phyloP scores from a whole-genome alignment of 2,797 vertebrate species.

The Bryconaethiops microstoma region DNA sequence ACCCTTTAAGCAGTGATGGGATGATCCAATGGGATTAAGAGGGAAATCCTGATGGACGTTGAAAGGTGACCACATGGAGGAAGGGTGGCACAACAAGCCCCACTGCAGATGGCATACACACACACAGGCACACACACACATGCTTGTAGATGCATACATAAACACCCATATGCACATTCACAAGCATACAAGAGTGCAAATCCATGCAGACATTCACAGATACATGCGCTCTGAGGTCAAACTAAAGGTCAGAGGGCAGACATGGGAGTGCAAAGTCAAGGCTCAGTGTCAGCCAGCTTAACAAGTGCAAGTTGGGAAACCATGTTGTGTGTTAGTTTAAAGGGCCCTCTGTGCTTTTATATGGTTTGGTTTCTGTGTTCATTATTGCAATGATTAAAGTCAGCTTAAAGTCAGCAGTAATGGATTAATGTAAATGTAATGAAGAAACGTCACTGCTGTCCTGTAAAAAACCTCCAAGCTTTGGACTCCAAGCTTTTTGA shows the following conservation, averaged over 20 bases:
- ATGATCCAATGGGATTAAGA: slow-evolving; percentile 78
- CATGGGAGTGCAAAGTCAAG: slow-evolving; percentile 33
- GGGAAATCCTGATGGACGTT: slow-evolving; percentile 77
- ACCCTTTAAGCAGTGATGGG: slow-evolving; percentile 75
- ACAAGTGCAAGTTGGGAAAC: slow-evolving; percentile 24
- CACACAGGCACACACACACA: slow-evolving; percentile 5
- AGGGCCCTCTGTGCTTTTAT: not conserved
- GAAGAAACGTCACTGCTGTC: too few species aligned
- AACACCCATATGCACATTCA: not conserved
- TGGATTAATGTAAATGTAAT: not conserved
- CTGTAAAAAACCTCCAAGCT: too few species aligned
- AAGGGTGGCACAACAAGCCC: slow-evolving; percentile 49
- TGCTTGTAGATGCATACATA: not conserved
- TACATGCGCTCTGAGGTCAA: slow-evolving; percentile 5
- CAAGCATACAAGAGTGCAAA: not conserved
- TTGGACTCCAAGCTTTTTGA: too few species aligned
- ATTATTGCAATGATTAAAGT: not conserved
- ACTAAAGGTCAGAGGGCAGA: slow-evolving; percentile 39
- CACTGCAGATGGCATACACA: slow-evolving; percentile 29
- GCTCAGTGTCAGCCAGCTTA: slow-evolving; percentile 31
- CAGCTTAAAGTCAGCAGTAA: not conserved
- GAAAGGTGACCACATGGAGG: slow-evolving; percentile 76
- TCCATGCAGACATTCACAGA: not conserved
- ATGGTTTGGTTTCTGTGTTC: not conserved
- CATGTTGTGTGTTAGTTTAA: slow-evolving; percentile 38